phyloP scores from a whole-genome alignment of 2,113 vertebrate species.

The Paramormyrops kingsleyae region DNA sequence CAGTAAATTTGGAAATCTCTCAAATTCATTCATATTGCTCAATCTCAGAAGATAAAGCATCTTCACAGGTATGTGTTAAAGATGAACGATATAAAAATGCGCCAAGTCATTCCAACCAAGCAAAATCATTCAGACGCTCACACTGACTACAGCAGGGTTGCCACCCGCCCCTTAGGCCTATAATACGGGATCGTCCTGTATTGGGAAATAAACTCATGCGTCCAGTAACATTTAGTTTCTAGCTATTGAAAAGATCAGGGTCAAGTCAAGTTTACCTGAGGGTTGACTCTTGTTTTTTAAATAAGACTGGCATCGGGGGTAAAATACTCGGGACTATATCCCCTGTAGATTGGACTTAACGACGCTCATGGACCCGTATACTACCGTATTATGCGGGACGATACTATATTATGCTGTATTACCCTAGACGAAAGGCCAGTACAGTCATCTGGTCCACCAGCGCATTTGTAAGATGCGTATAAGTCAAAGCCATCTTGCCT shows the following conservation, averaged over 20 bases:
- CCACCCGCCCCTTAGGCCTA: background rate
- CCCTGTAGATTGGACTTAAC: no score
- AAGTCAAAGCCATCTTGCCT: slow-evolving; percentile 53
- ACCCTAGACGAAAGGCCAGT: background rate
- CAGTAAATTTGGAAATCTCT: background rate
- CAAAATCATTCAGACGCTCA: background rate
- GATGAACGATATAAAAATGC: background rate
- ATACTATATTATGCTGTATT: background rate
- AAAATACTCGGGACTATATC: no score
- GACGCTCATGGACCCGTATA: no score
- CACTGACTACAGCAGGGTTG: background rate
- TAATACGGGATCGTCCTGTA: background rate
- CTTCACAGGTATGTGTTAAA: background rate
- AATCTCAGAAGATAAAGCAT: background rate
- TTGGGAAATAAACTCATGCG: background rate
- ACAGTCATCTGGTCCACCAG: background rate
- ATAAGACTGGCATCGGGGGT: no score
- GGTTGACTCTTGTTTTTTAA: no score
- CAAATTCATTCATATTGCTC: background rate
- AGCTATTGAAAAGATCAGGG: no score
- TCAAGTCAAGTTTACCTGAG: no score
- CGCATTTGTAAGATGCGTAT: background rate
- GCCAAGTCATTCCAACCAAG: background rate
- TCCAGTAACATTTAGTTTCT: background rate
- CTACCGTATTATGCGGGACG: background rate